Conservation (phyloP, 2,888 invertebrate species). For the Drosophila tripunctata region DNA sequence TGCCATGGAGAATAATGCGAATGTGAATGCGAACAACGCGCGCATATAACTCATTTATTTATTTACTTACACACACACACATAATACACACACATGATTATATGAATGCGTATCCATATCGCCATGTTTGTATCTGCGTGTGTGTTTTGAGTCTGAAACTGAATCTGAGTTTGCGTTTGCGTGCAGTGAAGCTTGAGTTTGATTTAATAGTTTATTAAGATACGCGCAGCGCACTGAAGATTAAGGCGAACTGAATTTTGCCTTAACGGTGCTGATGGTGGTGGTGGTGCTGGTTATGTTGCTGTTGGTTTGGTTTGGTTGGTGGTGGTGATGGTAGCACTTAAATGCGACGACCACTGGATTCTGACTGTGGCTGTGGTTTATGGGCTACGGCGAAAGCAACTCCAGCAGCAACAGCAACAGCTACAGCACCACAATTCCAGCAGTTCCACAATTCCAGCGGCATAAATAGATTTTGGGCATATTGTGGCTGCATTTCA, state of each 20-base stretch:
- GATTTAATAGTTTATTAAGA: slow-evolving; percentile 79
- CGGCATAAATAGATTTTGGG: slow-evolving; percentile 68
- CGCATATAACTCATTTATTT: slow-evolving; percentile 76
- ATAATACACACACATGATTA: slow-evolving; percentile 3
- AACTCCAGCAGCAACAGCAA: too few species aligned
- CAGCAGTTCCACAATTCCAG: neutral
- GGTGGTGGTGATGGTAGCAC: slow-evolving; percentile 46
- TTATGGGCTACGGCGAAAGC: slow-evolving; percentile 71
- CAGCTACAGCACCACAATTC: slow-evolving; percentile 25
- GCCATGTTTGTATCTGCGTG: slow-evolving; percentile 14
- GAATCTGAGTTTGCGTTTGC: slow-evolving; percentile 35
- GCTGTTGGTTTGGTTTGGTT: neutral
- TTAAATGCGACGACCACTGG: slow-evolving; percentile 76
- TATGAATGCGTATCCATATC: slow-evolving; percentile 29
- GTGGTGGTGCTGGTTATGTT: slow-evolving; percentile 29
- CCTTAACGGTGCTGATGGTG: slow-evolving; percentile 38
- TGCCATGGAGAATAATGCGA: slow-evolving; percentile 69
- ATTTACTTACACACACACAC: slow-evolving; percentile 55
- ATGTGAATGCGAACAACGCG: slow-evolving; percentile 70
- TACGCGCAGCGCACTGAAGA: slow-evolving; percentile 74
- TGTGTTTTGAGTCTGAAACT: slow-evolving; percentile 5
- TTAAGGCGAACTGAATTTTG: slow-evolving; percentile 71
- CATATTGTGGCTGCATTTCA: slow-evolving; percentile 19
- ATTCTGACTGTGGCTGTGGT: slow-evolving; percentile 76
- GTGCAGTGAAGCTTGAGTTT: slow-evolving; percentile 77